Evolutionary conservation across 2,888 invertebrate genomes (phyloP).

Genomic region (Stenoptilia bipunctidactyla): DNA sequence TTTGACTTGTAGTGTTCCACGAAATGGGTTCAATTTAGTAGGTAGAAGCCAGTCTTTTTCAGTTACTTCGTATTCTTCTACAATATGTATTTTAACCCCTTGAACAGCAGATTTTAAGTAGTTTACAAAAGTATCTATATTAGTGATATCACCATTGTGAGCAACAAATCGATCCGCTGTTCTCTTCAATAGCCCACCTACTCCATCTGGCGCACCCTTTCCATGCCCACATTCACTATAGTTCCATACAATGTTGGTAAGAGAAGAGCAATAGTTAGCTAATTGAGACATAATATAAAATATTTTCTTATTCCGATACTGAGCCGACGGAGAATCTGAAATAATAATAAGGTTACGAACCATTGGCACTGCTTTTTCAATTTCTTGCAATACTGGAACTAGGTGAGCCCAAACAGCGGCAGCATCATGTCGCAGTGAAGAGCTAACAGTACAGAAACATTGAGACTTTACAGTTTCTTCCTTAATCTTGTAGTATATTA

Average conservation of each 20-base stretch:
- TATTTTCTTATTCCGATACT: constrained; percentile 10
- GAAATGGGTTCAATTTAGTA: constrained; percentile 8
- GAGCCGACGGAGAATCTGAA: constrained; percentile 9
- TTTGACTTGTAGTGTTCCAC: constrained; percentile 12
- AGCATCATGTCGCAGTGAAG: constrained; percentile 10
- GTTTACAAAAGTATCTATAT: constrained; percentile 5
- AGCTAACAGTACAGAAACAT: constrained; percentile 12
- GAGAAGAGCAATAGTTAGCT: constrained; percentile 4
- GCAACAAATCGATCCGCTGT: constrained; percentile 11
- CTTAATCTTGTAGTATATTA: constrained; percentile 10
- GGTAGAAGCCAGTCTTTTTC: constrained; percentile 12
- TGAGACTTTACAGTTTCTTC: constrained; percentile 5
- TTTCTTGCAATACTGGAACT: constrained; percentile 8
- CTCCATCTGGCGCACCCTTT: constrained; percentile 17
- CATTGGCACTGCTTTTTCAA: constrained; percentile 5
- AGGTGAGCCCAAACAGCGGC: constrained; percentile 13
- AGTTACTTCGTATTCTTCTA: constrained; percentile 6
- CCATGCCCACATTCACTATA: constrained; percentile 15
- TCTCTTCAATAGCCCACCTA: constrained; percentile 14
- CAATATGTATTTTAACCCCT: constrained; percentile 7
- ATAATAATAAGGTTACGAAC: no score
- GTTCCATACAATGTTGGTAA: constrained; percentile 9
- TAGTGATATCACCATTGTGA: constrained; percentile 10
- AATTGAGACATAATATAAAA: constrained; percentile 8
- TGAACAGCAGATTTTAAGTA: constrained; percentile 4